Percentiles rank a stretch among this genome's conserved stretches.
Conservation (phyloP, 2,888 invertebrate genomes). For the Phengaris alcon region DNA sequence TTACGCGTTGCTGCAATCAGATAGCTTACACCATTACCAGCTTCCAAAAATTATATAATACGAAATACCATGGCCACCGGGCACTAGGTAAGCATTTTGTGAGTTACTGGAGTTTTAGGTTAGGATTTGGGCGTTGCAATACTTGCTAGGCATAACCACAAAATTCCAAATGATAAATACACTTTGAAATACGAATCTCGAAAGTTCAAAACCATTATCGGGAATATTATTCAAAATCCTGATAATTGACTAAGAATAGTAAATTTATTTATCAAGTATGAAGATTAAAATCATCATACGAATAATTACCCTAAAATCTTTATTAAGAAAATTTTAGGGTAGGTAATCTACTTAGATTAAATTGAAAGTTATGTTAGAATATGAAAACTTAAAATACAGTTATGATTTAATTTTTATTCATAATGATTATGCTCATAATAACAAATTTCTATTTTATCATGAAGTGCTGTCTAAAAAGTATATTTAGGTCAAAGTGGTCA, state of each 20-base stretch:
- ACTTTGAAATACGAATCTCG: too few relatives aligned
- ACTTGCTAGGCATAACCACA: not conserved
- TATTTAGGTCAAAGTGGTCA: not conserved
- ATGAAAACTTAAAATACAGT: not conserved
- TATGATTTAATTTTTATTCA: not conserved
- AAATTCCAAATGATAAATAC: too few relatives aligned
- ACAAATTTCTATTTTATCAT: not conserved
- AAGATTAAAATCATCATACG: too few relatives aligned
- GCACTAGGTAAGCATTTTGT: not conserved
- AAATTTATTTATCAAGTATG: not conserved
- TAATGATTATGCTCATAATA: not conserved
- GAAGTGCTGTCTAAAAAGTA: not conserved
- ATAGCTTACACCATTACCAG: not conserved
- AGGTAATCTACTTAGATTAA: not conserved
- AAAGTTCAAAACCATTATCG: too few relatives aligned
- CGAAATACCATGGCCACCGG: not conserved
- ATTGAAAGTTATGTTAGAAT: not conserved
- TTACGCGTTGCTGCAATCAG: not conserved
- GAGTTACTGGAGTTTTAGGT: conserved; percentile 1
- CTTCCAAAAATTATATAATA: conserved; percentile 20
- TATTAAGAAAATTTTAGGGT: not conserved
- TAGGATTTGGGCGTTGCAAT: conserved; percentile 11
- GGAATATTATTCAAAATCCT: too few relatives aligned
- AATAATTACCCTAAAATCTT: not conserved
- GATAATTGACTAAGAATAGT: not conserved